phyloP scores from a whole-genome alignment of 2,888 invertebrate genomes.

The Heliconius cydno region DNA sequence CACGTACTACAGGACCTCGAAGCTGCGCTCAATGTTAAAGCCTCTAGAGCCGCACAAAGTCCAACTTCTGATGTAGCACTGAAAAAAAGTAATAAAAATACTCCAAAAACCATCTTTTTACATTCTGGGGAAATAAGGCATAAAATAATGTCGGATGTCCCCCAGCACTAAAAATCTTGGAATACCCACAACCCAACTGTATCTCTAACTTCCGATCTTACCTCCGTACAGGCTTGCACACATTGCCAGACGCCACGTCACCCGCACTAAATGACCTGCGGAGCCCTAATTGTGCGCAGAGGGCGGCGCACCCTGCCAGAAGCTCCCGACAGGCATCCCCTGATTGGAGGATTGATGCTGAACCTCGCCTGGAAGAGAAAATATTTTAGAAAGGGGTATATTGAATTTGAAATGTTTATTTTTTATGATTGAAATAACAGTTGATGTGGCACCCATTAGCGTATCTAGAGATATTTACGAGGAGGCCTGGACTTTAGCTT shows the following conservation, averaged over 20 bases:
- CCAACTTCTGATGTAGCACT: slow-evolving; percentile 79
- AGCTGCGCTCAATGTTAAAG: slow-evolving; percentile 66
- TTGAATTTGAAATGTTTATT: background rate
- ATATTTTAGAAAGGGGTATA: background rate
- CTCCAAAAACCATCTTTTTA: too few species aligned
- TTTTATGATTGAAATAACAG: too few species aligned
- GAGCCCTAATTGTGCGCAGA: slow-evolving; percentile 91
- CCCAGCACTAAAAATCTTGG: too few species aligned
- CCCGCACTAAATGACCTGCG: slow-evolving; percentile 93
- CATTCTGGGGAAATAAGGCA: too few species aligned
- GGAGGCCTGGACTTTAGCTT: too few species aligned
- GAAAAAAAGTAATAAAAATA: slow-evolving; percentile 37
- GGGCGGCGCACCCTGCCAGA: slow-evolving; percentile 90
- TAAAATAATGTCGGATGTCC: too few species aligned
- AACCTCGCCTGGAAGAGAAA: slow-evolving; percentile 47
- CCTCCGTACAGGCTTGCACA: slow-evolving; percentile 51
- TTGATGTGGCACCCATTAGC: too few species aligned
- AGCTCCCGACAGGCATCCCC: slow-evolving; percentile 90
- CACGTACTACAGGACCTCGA: slow-evolving; percentile 92
- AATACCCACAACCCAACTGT: too few species aligned
- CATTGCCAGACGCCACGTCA: slow-evolving; percentile 80
- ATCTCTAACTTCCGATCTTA: slow-evolving; percentile 20
- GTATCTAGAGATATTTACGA: too few species aligned
- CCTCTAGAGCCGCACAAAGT: slow-evolving; percentile 73
- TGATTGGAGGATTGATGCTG: slow-evolving; percentile 55